A percentile compares a stretch with the other conserved stretches of the same genome.
Conservation (phyloP, 2,113 vertebrate species). For the Gyps fulvus region DNA sequence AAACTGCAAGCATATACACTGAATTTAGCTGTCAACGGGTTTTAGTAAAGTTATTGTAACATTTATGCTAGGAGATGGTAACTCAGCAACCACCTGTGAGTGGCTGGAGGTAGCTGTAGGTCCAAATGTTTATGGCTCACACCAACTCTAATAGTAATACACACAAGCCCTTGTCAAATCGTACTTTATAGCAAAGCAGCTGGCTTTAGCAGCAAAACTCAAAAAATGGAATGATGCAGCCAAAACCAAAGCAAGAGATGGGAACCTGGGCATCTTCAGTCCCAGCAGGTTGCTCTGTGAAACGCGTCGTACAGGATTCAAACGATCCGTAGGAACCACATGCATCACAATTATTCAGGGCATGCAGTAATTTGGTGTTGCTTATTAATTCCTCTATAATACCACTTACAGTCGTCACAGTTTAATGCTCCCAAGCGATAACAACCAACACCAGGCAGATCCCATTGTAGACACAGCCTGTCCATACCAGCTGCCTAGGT, state of each 20-base stretch:
- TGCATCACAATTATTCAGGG: not conserved
- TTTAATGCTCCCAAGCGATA: not conserved
- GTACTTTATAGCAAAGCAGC: not conserved
- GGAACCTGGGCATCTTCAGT: not conserved
- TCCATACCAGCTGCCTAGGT: not conserved
- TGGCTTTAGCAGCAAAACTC: not conserved
- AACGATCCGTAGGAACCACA: fast-evolving
- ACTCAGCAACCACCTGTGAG: not conserved
- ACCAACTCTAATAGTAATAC: not conserved
- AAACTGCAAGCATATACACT: not conserved
- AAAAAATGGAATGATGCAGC: not conserved
- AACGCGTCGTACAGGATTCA: fast-evolving
- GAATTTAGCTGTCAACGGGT: not conserved
- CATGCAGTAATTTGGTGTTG: no score
- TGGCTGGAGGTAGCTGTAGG: not conserved
- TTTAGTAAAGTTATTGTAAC: not conserved
- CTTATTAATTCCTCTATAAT: not conserved
- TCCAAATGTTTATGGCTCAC: not conserved
- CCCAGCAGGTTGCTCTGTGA: not conserved
- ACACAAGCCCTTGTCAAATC: not conserved
- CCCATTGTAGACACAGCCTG: not conserved
- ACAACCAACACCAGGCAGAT: not conserved
- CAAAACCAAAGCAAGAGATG: not conserved
- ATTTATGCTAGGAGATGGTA: not conserved
- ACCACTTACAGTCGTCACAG: not conserved